Evolutionary conservation across 2,797 vertebrate genomes (phyloP), one percentile per base, ranked within the genome.

Genomic region (Lophius americanus): DNA sequence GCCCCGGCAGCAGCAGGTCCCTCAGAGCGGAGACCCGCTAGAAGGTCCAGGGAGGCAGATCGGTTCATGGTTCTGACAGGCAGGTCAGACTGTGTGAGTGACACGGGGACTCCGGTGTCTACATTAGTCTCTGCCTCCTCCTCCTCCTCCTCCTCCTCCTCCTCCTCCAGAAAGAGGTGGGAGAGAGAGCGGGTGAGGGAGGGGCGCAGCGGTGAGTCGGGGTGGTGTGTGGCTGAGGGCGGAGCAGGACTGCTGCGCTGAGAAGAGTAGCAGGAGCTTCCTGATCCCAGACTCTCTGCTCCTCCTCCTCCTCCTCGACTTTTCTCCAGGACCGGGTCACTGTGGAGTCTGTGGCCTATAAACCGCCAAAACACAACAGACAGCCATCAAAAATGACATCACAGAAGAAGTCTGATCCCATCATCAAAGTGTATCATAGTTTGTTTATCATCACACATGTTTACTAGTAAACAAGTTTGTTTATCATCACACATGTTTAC

Each of bases 41-140:
- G 56, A 51, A 83, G 58, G 62, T 88, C 84, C 43, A 57, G 2
- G 9, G 90, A 91, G 43, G 89, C 82, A 53, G 38, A 86, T 60
- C 69, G 82, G 33, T 60, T 41, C 0, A 81, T 64, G 0, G 39
- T 52, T 74, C 49, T 66, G 61, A 67, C 59, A 6, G 52, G 38
- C 3, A 81, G 6, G 51, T 10, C 58, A 54, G 3, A 58, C 37
- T 2, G 36, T 47, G 43, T 3, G 10, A 70, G 70, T 7, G 74
- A 76, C 57, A 92, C 77, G 0, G 93, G 65, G 0, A 87, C 84
- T 11, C 97, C 97, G 0, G 96, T 98, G 89, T 98, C 97, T 2
- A 97, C 96, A 0, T 97, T 86, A 0, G 92, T 97, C 86, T 98
- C 96, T 0, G 91, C 64, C 8, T 91, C 92, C 23, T 91, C 92